Percentiles rank a stretch among this genome's conserved stretches.
Conservation (phyloP, 2,113 vertebrate genomes). For the Corythaeola cristata region DNA sequence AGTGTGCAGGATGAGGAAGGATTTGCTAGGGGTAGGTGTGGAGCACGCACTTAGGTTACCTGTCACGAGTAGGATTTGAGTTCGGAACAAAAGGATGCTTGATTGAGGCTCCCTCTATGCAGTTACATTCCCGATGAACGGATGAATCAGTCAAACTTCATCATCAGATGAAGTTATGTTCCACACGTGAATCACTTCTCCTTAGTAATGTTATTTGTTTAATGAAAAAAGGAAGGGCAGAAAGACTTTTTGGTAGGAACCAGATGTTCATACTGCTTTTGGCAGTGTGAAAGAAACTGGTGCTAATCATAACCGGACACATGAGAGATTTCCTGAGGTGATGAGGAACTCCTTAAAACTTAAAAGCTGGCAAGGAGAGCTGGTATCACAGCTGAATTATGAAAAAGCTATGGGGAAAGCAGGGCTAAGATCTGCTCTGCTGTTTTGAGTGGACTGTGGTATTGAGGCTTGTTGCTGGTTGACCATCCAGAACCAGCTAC, state of each 20-base stretch:
- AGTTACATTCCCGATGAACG: background rate
- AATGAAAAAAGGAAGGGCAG: background rate
- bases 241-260: slow-evolving; percentile 14
- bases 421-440: background rate
- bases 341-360: background rate
- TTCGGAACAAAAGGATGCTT: background rate
- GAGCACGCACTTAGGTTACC: background rate
- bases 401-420: background rate
- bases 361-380: background rate
- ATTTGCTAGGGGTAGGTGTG: background rate
- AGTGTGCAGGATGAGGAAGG: background rate
- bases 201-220: background rate
- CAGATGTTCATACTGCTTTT: slow-evolving; percentile 6
- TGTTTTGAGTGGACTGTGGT: background rate
- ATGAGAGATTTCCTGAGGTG: slow-evolving; percentile 23
- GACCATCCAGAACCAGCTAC: background rate
- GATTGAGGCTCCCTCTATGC: background rate
- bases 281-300: background rate
- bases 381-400: background rate
- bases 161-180: background rate
- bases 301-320: background rate
- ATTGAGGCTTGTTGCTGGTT: background rate
- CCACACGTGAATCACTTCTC: background rate
- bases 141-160: background rate
- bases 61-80: background rate